Evolutionary conservation across 2,888 invertebrate genomes (phyloP).

Genomic region (Priocnemis perturbator): DNA sequence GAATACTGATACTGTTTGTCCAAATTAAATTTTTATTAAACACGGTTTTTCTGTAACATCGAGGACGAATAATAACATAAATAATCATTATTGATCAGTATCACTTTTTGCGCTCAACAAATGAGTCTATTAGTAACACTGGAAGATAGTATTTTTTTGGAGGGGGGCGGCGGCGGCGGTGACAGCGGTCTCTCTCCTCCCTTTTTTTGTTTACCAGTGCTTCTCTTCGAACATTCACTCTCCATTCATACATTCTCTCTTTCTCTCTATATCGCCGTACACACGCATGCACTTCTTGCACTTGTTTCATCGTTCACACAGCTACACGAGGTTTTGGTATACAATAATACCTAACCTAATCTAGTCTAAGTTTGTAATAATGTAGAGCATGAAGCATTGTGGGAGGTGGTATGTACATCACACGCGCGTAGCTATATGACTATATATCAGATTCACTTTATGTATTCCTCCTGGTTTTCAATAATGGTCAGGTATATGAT

Average conservation of each 20-base stretch:
- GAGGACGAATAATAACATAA: conserved; percentile 75
- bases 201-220: conserved; percentile 38
- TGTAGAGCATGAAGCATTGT: conserved; percentile 64
- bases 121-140: conserved; percentile 73
- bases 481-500: conserved; percentile 22
- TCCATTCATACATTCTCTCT: conserved; percentile 30
- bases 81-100: conserved; percentile 73
- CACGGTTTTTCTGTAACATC: conserved; percentile 74
- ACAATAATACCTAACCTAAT: conserved; percentile 61
- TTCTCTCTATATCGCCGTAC: conserved; percentile 22
- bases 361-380: conserved; percentile 63
- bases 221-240: conserved; percentile 18
- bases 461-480: conserved; percentile 36
- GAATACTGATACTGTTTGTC: conserved; percentile 65
- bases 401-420: conserved; percentile 68
- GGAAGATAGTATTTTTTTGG: conserved; percentile 69
- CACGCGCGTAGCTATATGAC: conserved; percentile 59
- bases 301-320: conserved; percentile 40
- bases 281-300: conserved; percentile 13
- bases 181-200: conserved; percentile 42
- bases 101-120: conserved; percentile 73
- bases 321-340: conserved; percentile 62
- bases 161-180: conserved; percentile 41
- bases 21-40: conserved; percentile 75
- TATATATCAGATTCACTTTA: conserved; percentile 42